Conservation (phyloP, 2,113 vertebrate species). For the Chaetops frenatus region DNA sequence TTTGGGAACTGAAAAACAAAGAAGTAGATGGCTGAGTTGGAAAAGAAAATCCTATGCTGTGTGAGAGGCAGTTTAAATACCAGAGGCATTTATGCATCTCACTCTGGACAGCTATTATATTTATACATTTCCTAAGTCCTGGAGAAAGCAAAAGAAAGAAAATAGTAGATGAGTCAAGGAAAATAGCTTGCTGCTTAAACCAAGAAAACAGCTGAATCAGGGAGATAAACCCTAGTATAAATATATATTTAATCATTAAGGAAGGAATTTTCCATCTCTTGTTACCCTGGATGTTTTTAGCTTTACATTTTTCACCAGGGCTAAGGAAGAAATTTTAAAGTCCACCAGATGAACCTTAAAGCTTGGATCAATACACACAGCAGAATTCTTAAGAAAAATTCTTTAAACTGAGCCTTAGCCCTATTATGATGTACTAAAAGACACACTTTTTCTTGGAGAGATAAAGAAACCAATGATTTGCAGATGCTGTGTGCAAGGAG, state of each 20-base stretch:
- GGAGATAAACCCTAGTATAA: neutral
- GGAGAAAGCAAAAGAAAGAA: fast-evolving
- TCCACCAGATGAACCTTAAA: neutral
- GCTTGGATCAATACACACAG: neutral
- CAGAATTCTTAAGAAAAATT: neutral
- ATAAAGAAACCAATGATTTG: neutral
- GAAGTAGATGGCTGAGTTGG: neutral
- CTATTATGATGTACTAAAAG: neutral
- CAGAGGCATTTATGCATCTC: neutral
- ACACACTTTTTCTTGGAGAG: neutral
- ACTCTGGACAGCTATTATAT: neutral
- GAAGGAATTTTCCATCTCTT: neutral
- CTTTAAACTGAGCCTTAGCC: neutral
- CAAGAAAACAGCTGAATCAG: neutral
- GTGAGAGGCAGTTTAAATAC: neutral
- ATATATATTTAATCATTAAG: neutral
- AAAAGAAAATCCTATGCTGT: neutral
- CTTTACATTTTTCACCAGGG: neutral
- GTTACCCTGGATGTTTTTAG: neutral
- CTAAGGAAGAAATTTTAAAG: neutral
- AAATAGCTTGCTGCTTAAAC: neutral
- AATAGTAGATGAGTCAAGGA: neutral
- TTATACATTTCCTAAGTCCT: neutral
- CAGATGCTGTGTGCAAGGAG: neutral
- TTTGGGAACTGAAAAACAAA: neutral